Evolutionary conservation across 2,113 vertebrate species (phyloP).

Genomic region (Onychorhynchus coronatus): DNA sequence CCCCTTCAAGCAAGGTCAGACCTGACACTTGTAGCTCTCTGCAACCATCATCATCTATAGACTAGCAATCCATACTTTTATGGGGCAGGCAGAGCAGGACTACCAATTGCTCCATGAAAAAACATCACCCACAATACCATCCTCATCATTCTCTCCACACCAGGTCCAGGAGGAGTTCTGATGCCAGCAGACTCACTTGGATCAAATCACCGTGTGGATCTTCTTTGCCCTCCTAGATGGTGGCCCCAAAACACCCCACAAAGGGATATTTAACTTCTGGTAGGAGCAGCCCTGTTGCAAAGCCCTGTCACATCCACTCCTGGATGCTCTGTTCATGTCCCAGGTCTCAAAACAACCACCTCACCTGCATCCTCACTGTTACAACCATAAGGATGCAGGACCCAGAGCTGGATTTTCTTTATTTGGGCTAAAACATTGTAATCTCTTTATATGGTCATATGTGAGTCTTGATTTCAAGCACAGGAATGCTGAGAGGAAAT

Average conservation of each 20-base stretch:
- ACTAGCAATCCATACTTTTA: not conserved
- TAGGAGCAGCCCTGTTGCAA: not conserved
- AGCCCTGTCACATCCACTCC: no score
- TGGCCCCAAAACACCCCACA: not conserved
- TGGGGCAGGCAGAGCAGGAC: not conserved
- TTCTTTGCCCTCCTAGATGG: not conserved
- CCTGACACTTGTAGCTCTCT: not conserved
- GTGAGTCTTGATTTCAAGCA: not conserved
- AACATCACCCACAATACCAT: not conserved
- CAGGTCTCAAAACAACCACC: not conserved
- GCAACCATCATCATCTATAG: not conserved
- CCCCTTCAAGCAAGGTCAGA: not conserved
- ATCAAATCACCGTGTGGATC: not conserved
- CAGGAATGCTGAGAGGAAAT: not conserved
- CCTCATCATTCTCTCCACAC: not conserved
- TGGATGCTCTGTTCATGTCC: not conserved
- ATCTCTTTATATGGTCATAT: constrained; percentile 4
- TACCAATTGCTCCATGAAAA: not conserved
- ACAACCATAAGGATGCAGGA: not conserved
- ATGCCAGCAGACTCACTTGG: not conserved
- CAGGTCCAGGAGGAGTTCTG: not conserved
- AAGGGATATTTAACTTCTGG: not conserved
- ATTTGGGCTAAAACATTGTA: not conserved
- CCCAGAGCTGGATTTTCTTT: not conserved
- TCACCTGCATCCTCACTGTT: not conserved